Base-by-base conservation (phyloP, 2,113 vertebrate species). In the Rhinopomastus cyanomelas region DNA sequence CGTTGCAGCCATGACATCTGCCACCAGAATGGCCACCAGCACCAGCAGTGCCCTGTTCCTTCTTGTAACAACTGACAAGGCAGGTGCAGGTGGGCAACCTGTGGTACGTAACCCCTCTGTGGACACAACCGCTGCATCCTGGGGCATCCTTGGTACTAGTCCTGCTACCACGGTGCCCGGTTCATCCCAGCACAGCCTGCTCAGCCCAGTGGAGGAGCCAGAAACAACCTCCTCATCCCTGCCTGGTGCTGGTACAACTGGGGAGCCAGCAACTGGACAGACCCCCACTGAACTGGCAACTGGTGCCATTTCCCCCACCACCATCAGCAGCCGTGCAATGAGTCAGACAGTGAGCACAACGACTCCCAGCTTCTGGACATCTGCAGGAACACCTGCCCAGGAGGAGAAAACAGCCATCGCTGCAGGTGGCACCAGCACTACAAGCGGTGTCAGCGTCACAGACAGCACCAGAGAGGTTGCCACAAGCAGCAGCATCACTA, bases 21-120 rank as follows among this genome's bases (percentile, higher is more conserved):
- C 68, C 60, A 16, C 4, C 1, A 30, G 5, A 3, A 3, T 3
- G 32, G 46, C 60, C 59, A 46, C 27, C 64, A 82, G 37, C 48
- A 46, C 30, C 79, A 72, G 23, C 51, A 61, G 22, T 8, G 17
- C n/a, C 42, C 32, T 16, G 18, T 42, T 55, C 32, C 8, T 7
- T 0, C 1, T 36, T 55, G 26, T 68, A 14, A 86, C 3, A 1
- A 52, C 12, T 0, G 1, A 48, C 0, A 2, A 78, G 37, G n/a
- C n/a, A 42, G 44, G 15, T 0, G 0, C 25, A 85, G 42, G 9
- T 1, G 7, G 16, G 25, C 65, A 2, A n/a, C 8, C 39, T 53
- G 44, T 49, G 65, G 26, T 19, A 4, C 19, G 0, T 8, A 42
- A 8, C 5, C 11, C 36, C 9, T 8, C 4, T 0, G 1, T 30